Evolutionary conservation across 2,113 vertebrate genomes (phyloP).

Genomic region (Tricholaema leucomelas): DNA sequence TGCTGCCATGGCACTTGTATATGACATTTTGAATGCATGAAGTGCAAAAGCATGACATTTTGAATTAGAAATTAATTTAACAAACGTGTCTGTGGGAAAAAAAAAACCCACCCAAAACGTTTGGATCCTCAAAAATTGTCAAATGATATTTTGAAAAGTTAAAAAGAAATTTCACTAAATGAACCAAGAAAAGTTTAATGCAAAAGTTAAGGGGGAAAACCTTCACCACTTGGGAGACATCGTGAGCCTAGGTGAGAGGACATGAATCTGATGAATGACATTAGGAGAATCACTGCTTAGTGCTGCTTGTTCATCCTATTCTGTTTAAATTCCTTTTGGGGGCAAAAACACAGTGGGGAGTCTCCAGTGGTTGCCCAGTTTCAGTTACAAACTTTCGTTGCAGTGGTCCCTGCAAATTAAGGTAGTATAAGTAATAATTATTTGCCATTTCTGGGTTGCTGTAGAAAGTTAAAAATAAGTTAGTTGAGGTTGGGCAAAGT

Average conservation of each 20-base stretch:
- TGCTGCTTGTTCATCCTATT: background rate
- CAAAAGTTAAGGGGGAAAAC: background rate
- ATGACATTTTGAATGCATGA: constrained; percentile 73
- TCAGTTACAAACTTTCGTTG: background rate
- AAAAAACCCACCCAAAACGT: background rate
- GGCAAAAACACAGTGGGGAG: background rate
- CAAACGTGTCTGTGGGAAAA: constrained; percentile 65
- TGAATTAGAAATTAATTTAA: constrained; percentile 74
- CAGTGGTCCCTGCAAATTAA: background rate
- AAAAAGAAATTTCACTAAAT: constrained; percentile 41
- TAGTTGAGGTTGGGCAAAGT: background rate
- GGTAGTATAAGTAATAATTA: background rate
- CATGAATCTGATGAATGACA: background rate
- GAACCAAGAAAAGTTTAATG: constrained; percentile 34
- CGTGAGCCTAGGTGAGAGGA: background rate
- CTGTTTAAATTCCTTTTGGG: background rate
- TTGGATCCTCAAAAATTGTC: constrained; percentile 65
- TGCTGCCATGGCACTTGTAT: constrained; percentile 66
- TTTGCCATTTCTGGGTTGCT: background rate
- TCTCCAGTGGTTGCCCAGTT: background rate
- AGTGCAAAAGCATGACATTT: constrained; percentile 73
- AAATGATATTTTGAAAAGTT: constrained; percentile 68
- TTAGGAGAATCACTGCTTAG: background rate
- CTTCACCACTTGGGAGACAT: background rate
- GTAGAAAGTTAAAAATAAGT: constrained; percentile 18